phyloP scores from a whole-genome alignment of 35 echinoderm and acorn worm genomes.

The Stichopus chloronotus region DNA sequence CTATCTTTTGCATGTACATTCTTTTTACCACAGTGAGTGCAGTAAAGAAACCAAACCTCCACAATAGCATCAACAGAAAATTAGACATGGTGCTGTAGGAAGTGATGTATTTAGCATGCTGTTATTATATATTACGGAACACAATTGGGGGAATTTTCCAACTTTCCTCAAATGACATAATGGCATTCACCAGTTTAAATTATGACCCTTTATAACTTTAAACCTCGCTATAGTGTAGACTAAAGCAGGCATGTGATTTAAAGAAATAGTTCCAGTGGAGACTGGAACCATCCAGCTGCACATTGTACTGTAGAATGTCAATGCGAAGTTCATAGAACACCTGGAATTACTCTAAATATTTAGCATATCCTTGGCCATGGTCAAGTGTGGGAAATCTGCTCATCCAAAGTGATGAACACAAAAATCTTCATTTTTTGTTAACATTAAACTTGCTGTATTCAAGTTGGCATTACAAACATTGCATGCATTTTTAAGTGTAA shows the following conservation, averaged over 20 bases:
- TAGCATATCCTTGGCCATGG: constrained; percentile 2
- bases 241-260: constrained; percentile 1
- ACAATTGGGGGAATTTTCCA: constrained; percentile 23
- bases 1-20: neutral
- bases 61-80: neutral
- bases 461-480: constrained; percentile 25
- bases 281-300: constrained; percentile 7
- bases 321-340: neutral
- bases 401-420: constrained; percentile 13
- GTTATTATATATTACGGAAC: neutral
- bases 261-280: neutral
- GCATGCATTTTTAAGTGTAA: constrained; percentile 18
- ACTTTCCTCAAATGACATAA: constrained; percentile 3
- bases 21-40: neutral
- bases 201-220: neutral
- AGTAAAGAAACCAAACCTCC: neutral
- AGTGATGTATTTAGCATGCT: neutral
- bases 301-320: neutral
- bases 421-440: constrained; percentile 7
- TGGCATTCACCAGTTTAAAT: neutral
- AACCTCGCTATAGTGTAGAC: constrained; percentile 15
- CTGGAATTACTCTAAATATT: constrained; percentile 11
- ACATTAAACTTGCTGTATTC: constrained; percentile 30
- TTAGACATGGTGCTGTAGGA: neutral
- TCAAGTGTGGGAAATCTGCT: constrained; percentile 18